phyloP scores from a whole-genome alignment of 1,140 invertebrate genomes.

The Rhyacophila brunnea region DNA sequence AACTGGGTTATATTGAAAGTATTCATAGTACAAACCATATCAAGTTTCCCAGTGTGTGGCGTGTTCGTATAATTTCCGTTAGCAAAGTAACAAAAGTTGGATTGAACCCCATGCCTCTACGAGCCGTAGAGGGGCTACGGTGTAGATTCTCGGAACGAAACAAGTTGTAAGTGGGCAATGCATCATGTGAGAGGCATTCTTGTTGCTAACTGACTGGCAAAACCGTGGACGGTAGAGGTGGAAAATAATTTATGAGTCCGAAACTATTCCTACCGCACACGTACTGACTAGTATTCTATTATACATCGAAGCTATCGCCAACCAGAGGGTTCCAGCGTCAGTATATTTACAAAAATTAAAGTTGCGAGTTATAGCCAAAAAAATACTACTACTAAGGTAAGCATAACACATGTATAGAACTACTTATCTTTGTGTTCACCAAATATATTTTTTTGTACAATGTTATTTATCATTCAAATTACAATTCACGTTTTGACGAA shows the following conservation, averaged over 20 bases:
- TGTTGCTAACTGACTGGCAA: slow-evolving; percentile 31
- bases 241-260: slow-evolving; percentile 32
- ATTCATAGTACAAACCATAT: not conserved
- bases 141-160: slow-evolving; percentile 13
- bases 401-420: too few relatives aligned
- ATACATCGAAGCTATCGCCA: too few relatives aligned
- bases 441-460: too few relatives aligned
- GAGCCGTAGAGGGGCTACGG: not conserved
- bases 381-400: too few relatives aligned
- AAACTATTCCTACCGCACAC: slow-evolving; percentile 18
- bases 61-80: slow-evolving; percentile 3
- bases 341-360: too few relatives aligned
- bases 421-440: too few relatives aligned
- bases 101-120: slow-evolving; percentile 17
- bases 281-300: too few relatives aligned
- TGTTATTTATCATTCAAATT: too few relatives aligned
- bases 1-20: too few relatives aligned
- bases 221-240: slow-evolving; percentile 23
- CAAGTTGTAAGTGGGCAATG: slow-evolving; percentile 35
- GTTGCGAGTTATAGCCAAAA: too few relatives aligned
- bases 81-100: slow-evolving; percentile 25
- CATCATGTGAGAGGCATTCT: slow-evolving; percentile 33
- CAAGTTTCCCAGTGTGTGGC: not conserved
- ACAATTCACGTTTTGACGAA: too few relatives aligned
- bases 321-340: too few relatives aligned